Evolutionary conservation across 1,140 invertebrate species (phyloP).

Genomic region (Metaphire vulgaris): DNA sequence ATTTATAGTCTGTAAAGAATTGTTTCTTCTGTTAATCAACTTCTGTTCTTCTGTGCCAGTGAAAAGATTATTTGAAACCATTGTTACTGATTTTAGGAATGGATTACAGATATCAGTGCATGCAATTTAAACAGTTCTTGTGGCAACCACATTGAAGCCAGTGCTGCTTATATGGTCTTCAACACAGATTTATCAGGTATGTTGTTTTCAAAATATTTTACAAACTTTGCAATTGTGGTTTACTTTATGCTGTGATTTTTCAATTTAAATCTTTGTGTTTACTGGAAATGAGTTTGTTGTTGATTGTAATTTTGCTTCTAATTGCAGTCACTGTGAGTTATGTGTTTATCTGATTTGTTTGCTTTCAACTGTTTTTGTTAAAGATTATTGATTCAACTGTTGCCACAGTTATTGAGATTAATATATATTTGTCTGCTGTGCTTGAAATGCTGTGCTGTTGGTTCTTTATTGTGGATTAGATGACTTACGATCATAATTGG

Average conservation of each 20-base stretch:
- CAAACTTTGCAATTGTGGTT: too few relatives aligned
- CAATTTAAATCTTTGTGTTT: too few relatives aligned
- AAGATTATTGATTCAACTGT: too few relatives aligned
- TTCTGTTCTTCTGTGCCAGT: too few relatives aligned
- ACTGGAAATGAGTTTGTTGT: too few relatives aligned
- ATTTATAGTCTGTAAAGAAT: not conserved
- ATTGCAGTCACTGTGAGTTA: too few relatives aligned
- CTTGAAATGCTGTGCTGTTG: not conserved
- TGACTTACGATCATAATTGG: not conserved
- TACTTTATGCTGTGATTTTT: too few relatives aligned
- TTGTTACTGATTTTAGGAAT: slow-evolving; percentile 55
- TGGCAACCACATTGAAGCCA: slow-evolving; percentile 87
- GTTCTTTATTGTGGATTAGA: not conserved
- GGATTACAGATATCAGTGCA: slow-evolving; percentile 78
- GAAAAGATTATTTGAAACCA: not conserved
- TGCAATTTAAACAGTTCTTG: slow-evolving; percentile 80
- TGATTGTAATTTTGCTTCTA: too few relatives aligned
- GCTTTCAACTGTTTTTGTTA: too few relatives aligned
- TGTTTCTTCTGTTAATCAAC: too few relatives aligned
- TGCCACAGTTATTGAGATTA: too few relatives aligned
- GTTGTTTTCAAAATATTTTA: slow-evolving; percentile 9
- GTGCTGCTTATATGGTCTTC: slow-evolving; percentile 84
- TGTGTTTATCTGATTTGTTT: too few relatives aligned
- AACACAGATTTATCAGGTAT: slow-evolving; percentile 65
- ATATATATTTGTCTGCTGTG: not conserved